Evolutionary conservation across 2,113 vertebrate genomes (phyloP).

Genomic region (Garra rufa): DNA sequence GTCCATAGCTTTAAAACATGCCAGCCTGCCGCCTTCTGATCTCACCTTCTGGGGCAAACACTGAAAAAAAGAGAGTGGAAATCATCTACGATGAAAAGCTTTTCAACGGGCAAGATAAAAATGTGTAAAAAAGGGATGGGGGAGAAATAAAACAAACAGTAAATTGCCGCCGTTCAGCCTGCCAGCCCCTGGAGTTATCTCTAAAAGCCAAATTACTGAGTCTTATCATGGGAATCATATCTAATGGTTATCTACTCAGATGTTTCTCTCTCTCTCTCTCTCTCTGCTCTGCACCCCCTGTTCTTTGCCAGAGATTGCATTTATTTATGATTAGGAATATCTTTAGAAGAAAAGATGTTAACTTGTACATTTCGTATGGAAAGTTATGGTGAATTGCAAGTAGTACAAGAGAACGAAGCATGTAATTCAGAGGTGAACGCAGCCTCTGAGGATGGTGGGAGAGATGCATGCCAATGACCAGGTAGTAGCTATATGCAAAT

Average conservation of each 20-base stretch:
- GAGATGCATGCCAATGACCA: conserved; percentile 39
- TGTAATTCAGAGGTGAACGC: conserved; percentile 50
- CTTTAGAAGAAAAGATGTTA: conserved; percentile 65
- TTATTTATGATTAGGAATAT: conserved; percentile 65
- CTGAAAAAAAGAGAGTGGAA: conserved; percentile 79
- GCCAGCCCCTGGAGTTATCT: conserved; percentile 84
- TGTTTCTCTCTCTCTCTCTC: conserved; percentile 51
- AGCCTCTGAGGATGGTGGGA: conserved; percentile 29
- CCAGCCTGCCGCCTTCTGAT: conserved; percentile 73
- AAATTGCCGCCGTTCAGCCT: conserved; percentile 74
- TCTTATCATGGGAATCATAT: conserved; percentile 88
- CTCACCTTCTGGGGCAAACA: conserved; percentile 85
- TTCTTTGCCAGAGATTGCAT: conserved; percentile 55
- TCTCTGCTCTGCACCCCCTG: conserved; percentile 35
- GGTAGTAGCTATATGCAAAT: conserved; percentile 30
- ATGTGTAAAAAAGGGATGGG: conserved; percentile 57
- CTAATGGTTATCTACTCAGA: conserved; percentile 79
- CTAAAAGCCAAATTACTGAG: conserved; percentile 77
- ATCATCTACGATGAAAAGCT: conserved; percentile 80
- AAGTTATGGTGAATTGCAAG: conserved; percentile 57
- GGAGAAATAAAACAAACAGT: conserved; percentile 72
- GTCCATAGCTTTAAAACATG: conserved; percentile 83
- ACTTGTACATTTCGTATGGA: conserved; percentile 57
- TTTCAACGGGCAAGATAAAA: conserved; percentile 82
- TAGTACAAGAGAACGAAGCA: conserved; percentile 42